These are phyloP conservation scores for Theonella swinhoei DNA, from an alignment of 37 sponge, comb jelly and placozoan genomes.

Conservation along the genomic window DNA sequence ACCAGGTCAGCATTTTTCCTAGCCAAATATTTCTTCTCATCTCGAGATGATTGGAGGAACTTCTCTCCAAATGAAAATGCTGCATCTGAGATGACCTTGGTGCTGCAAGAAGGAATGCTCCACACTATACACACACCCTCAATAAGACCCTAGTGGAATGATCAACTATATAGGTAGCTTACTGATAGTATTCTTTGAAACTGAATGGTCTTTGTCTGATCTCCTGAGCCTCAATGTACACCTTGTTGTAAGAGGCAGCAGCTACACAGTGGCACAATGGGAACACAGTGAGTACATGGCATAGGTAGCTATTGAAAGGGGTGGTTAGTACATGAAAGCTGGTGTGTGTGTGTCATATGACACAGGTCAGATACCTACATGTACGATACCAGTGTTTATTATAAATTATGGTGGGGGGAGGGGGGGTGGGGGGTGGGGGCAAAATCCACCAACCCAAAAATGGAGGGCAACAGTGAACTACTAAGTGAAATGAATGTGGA, in stretches of 20 bases:
- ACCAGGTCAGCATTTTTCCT: constrained; percentile 30
- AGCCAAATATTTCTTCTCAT: constrained; percentile 8
- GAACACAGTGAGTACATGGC: background rate
- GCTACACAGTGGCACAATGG: constrained; percentile 8
- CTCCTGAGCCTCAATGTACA: constrained; percentile 46
- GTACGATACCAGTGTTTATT: no score
- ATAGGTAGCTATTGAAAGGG: no score
- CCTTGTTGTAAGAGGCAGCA: constrained; percentile 41
- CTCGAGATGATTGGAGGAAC: constrained; percentile 9
- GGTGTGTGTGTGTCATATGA: no score
- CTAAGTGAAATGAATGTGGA: no score
- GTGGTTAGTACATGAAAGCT: no score
- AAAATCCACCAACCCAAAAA: no score
- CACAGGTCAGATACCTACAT: no score
- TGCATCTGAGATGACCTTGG: constrained; percentile 43
- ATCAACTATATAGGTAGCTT: background rate
- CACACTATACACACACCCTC: background rate
- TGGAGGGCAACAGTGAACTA: no score
- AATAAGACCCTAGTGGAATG: background rate
- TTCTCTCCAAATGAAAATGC: constrained; percentile 43
- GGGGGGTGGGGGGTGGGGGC: background rate
- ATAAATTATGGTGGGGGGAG: background rate
- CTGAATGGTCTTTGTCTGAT: constrained; percentile 41
- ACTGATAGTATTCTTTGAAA: constrained; percentile 62
- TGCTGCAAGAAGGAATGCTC: background rate